These are phyloP conservation scores for Heterochromis multidens DNA, from an alignment of 2,113 vertebrate genomes.

Conservation along the genomic window DNA sequence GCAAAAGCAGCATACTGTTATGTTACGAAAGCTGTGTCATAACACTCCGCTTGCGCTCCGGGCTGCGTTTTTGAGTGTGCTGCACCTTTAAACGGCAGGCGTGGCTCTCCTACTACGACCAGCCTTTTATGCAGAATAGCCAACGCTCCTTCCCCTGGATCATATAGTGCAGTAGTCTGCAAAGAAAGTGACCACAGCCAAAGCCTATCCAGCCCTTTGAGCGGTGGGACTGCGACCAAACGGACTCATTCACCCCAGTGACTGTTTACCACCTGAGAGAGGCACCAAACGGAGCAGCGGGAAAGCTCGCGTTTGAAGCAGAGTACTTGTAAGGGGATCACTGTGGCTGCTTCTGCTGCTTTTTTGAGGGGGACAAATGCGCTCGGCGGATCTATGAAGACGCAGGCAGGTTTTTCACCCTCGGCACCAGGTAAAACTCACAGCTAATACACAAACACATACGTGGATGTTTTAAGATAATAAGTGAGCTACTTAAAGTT, in stretches of 20 bases:
- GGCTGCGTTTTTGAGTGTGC: slow-evolving; percentile 6
- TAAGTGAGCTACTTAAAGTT: not conserved
- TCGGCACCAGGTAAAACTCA: slow-evolving; percentile 42
- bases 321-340: not conserved
- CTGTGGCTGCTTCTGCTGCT: not conserved
- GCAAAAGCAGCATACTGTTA: not conserved
- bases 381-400: slow-evolving; percentile 61
- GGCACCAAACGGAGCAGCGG: not conserved
- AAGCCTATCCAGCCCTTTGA: not conserved
- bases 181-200: slow-evolving; percentile 49
- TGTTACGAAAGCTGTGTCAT: slow-evolving; percentile 36
- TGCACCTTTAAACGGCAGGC: slow-evolving; percentile 74
- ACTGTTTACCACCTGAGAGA: not conserved
- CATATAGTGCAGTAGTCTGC: slow-evolving; percentile 65
- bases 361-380: not conserved
- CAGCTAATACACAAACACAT: not conserved
- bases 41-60: not conserved
- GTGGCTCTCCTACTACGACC: slow-evolving; percentile 60
- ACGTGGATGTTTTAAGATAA: not conserved
- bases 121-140: slow-evolving; percentile 68
- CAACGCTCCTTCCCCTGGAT: slow-evolving; percentile 31
- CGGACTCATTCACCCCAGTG: not conserved
- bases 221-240: not conserved
- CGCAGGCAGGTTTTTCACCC: slow-evolving; percentile 15
- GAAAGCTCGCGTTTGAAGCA: not conserved